A percentile compares a stretch with the other conserved stretches of the same genome.
Evolutionary conservation across 37 sponge, comb jelly and placozoan species (phyloP).

Genomic region (Cladorhizidae sp.): DNA sequence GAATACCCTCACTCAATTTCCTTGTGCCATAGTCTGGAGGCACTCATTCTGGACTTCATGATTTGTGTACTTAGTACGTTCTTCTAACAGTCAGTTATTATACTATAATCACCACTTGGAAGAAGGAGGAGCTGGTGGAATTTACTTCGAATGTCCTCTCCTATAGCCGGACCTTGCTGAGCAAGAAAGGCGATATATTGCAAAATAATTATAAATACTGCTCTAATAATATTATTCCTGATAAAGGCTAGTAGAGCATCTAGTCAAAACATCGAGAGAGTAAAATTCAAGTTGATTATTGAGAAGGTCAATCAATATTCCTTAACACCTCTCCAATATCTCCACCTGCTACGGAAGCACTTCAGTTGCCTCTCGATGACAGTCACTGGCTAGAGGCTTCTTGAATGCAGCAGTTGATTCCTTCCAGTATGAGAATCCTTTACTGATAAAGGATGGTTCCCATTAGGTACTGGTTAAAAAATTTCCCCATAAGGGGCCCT

Average conservation of each 20-base stretch:
- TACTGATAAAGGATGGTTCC: conserved; percentile 69
- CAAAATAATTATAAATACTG: conserved; percentile 59
- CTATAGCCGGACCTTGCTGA: conserved; percentile 70
- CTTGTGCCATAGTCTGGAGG: conserved; percentile 71
- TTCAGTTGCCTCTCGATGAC: conserved; percentile 74
- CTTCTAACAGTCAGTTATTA: conserved; percentile 52
- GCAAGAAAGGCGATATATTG: conserved; percentile 68
- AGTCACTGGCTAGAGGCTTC: conserved; percentile 64
- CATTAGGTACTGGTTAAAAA: conserved; percentile 55
- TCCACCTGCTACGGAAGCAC: conserved; percentile 39
- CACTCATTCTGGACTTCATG: conserved; percentile 83
- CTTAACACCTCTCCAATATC: conserved; percentile 67
- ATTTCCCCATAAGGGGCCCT: conserved; percentile 25
- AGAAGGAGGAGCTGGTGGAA: conserved; percentile 59
- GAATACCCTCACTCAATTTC: conserved; percentile 44
- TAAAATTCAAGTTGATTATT: too few relatives aligned
- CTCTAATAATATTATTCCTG: conserved; percentile 30
- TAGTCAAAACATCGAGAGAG: too few relatives aligned
- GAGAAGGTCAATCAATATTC: too few relatives aligned
- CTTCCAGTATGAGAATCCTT: conserved; percentile 78
- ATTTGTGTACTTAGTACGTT: conserved; percentile 69
- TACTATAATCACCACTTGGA: conserved; percentile 42
- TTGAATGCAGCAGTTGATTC: conserved; percentile 72
- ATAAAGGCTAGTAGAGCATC: too few relatives aligned
- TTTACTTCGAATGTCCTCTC: conserved; percentile 61